Conservation (phyloP, 2,113 vertebrate species). For the Carassius gibelio region DNA sequence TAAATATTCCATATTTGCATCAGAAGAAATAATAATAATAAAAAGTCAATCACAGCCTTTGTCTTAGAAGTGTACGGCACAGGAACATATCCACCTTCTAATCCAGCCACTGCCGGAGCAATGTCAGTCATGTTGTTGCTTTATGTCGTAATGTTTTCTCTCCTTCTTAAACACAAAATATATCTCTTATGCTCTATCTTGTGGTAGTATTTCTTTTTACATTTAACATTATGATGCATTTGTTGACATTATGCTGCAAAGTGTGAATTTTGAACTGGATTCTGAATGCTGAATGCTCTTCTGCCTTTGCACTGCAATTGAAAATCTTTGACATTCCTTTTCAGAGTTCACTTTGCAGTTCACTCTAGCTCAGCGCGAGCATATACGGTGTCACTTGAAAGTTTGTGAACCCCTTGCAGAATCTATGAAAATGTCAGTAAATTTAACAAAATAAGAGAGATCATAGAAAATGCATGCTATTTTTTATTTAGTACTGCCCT, state of each 20-base stretch:
- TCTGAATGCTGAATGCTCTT: neutral
- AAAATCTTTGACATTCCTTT: neutral
- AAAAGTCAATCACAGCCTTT: conserved; percentile 6
- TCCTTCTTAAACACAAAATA: conserved; percentile 16
- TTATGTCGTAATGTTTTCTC: conserved; percentile 18
- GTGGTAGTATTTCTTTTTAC: conserved; percentile 25
- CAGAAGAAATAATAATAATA: conserved; percentile 30
- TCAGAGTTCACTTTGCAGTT: neutral
- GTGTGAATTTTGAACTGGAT: no score
- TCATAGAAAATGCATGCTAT: no score
- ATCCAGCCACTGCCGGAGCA: neutral
- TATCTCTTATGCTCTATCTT: conserved; percentile 4
- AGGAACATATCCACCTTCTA: conserved; percentile 14
- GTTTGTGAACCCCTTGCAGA: no score
- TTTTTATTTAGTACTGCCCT: no score
- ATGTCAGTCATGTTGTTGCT: neutral
- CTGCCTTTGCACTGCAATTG: neutral
- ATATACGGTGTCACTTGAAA: neutral
- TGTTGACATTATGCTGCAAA: no score
- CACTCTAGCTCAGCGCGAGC: neutral
- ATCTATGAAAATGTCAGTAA: no score
- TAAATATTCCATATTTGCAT: conserved; percentile 3
- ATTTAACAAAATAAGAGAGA: no score
- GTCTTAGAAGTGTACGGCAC: conserved; percentile 37
- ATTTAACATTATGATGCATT: neutral